Evolutionary conservation across 1,140 invertebrate genomes (phyloP), one percentile per base, ranked within the genome.

Genomic region (Alviniconcha marisindica): DNA sequence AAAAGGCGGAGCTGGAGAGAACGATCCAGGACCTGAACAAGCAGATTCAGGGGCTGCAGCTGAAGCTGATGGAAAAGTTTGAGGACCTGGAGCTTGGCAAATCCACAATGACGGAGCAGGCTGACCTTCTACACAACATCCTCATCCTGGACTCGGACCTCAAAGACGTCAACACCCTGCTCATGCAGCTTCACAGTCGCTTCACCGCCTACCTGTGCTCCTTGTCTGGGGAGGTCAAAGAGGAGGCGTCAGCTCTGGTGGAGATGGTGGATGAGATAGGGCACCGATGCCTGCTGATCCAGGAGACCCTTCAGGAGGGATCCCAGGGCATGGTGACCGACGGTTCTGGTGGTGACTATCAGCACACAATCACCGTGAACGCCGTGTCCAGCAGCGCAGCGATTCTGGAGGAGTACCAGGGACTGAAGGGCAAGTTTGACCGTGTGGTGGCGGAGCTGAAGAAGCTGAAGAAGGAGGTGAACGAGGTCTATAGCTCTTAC

Each of bases 231-330:
- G 86, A 89, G 38, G 78, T 81, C 38, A 85, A 82, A 63, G 48
- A 77, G 14, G 76, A 87, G 40, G 73, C 88, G 2, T 83, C 78
- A 15, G 69, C 69, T 48, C 63, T 90, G 36, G 85, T 82, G 38
- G 85, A 89, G 73, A 66, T 88, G 60, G 81, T 91, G n/a, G 87
- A 89, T 66, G 84, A 87, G 80, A 76, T 90, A 66, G 85, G 87
- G 24, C 84, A 86, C 38, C 87, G 87, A 18, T 91, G 90, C 87
- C 82, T 86, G 28, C 66, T 69, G 40, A 38, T 90, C 24, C 84
- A 89, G 42, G 89, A 90, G n/a, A 88, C 87, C 60, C 73, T 91
- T 24, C 87, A 88, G 69, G 89, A 88, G 69, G 89, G 87, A 10
- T 77, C 83, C 4, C n/a, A 51, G 24, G 82, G 56, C 21, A 38